phyloP scores from a whole-genome alignment of 2,888 invertebrate genomes.

The Eledona agricola region DNA sequence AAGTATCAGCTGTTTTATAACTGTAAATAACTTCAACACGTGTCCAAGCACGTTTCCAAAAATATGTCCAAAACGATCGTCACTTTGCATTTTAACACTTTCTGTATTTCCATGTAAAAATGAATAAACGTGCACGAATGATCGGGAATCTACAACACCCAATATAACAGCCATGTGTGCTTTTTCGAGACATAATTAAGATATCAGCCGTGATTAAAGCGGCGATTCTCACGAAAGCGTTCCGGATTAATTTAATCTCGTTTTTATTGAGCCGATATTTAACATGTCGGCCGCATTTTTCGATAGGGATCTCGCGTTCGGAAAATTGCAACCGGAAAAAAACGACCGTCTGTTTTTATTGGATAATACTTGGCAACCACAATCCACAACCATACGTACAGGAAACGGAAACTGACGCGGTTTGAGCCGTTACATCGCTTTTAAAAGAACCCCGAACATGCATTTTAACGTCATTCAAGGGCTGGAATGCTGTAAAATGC shows the following conservation, averaged over 20 bases:
- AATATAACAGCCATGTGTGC: slow-evolving; percentile 9
- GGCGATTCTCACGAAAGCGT: slow-evolving; percentile 40
- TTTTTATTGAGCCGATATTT: slow-evolving; percentile 31
- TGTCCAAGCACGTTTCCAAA: too few species aligned
- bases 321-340: slow-evolving; percentile 31
- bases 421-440: slow-evolving; percentile 12
- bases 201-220: slow-evolving; percentile 35
- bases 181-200: slow-evolving; percentile 37
- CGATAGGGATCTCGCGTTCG: slow-evolving; percentile 37
- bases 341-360: slow-evolving; percentile 20
- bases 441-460: slow-evolving; percentile 16
- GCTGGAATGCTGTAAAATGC: background rate
- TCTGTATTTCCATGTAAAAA: too few species aligned
- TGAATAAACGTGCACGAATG: too few species aligned
- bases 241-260: slow-evolving; percentile 36
- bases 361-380: slow-evolving; percentile 24
- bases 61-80: slow-evolving; percentile 4
- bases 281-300: slow-evolving; percentile 38
- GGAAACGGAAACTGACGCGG: slow-evolving; percentile 29
- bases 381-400: slow-evolving; percentile 6
- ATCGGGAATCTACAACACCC: too few species aligned
- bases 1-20: too few species aligned
- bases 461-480: slow-evolving; percentile 9
- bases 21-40: too few species aligned
- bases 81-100: too few species aligned